These are phyloP conservation scores for Pentalonia nigronervosa DNA, from an alignment of 1,140 invertebrate species.

Conservation along the genomic window DNA sequence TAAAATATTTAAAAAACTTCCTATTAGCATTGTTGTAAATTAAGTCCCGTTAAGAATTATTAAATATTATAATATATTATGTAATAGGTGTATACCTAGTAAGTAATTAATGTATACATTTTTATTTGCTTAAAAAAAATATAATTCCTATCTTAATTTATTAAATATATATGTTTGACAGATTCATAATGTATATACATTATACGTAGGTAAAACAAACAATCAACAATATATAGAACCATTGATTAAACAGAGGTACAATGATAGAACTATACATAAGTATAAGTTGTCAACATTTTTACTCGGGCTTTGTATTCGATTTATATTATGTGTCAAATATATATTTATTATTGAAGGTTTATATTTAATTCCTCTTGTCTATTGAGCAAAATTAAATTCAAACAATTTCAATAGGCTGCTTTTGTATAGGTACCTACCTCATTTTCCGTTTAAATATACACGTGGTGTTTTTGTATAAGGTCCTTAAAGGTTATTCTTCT, in stretches of 20 bases:
- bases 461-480: neutral
- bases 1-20: too few species aligned
- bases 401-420: neutral
- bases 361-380: neutral
- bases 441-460: neutral
- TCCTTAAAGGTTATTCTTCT: constrained; percentile 15
- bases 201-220: neutral
- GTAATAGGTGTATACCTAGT: neutral
- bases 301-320: neutral
- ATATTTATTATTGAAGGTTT: constrained; percentile 3
- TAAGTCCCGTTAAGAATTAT: too few species aligned
- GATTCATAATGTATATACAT: neutral
- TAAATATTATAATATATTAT: too few species aligned
- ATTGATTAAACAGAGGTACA: neutral
- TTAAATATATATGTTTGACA: neutral
- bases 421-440: neutral
- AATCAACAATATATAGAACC: neutral
- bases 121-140: neutral
- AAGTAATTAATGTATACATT: neutral
- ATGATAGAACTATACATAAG: neutral
- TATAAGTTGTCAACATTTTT: neutral
- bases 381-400: constrained; percentile 9
- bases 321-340: neutral
- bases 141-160: neutral
- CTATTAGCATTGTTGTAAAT: too few species aligned